phyloP scores from a whole-genome alignment of 2,888 invertebrate genomes.

The Dascillus cervinus region DNA sequence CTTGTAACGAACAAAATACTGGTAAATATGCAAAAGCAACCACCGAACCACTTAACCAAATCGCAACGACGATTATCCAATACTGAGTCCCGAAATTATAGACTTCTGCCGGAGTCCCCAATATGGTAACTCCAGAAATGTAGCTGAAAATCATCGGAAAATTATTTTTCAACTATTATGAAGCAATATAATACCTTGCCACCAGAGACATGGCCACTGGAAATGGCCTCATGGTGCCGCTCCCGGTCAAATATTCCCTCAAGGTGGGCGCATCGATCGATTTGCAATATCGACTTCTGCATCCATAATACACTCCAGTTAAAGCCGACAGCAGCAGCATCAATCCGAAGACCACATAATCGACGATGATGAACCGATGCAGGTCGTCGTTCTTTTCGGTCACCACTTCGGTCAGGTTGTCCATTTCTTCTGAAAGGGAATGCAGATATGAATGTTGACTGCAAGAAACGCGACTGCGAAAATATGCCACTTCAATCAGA shows the following conservation, averaged over 20 bases:
- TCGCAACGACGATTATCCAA: conserved; percentile 65
- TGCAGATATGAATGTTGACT: no score
- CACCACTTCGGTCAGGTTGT: no score
- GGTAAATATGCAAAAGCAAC: conserved; percentile 69
- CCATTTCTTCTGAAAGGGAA: no score
- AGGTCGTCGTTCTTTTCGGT: conserved; percentile 2
- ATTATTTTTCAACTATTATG: background rate
- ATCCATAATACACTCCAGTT: conserved; percentile 68
- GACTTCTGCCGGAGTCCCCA: conserved; percentile 81
- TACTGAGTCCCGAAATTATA: conserved; percentile 82
- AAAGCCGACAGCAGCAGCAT: conserved; percentile 65
- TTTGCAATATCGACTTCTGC: conserved; percentile 44
- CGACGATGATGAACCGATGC: conserved; percentile 39
- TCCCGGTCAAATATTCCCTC: conserved; percentile 70
- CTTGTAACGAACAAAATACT: conserved; percentile 66
- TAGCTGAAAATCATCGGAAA: conserved; percentile 54
- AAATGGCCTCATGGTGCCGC: conserved; percentile 64
- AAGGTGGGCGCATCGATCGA: conserved; percentile 43
- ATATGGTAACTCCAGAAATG: conserved; percentile 79
- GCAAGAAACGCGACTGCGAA: no score
- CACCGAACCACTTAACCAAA: conserved; percentile 57
- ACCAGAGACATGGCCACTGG: conserved; percentile 82
- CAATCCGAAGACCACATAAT: conserved; percentile 64
- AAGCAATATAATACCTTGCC: conserved; percentile 56
- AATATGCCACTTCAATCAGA: no score